A percentile compares a stretch with the other conserved stretches of the same genome.
phyloP scores from a whole-genome alignment of 2,888 invertebrate genomes.

The Zaprionus obscuricornis region DNA sequence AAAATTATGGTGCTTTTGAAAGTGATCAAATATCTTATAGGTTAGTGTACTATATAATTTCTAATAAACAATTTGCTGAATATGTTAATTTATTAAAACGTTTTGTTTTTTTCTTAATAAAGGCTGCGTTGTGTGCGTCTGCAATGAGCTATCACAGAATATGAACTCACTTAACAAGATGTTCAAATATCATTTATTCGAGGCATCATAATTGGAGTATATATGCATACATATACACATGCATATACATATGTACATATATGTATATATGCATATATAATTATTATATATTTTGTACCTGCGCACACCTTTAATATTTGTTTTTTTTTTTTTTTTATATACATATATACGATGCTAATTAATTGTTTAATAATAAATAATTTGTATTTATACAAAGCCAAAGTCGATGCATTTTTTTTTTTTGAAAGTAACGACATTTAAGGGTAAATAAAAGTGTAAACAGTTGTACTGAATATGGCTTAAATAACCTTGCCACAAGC shows the following conservation, averaged over 20 bases:
- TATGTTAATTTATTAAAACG: conserved; percentile 8
- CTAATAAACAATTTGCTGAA: neutral
- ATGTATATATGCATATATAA: too few relatives aligned
- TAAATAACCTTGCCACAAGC: conserved; percentile 31
- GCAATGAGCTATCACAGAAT: conserved; percentile 71
- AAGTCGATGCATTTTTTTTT: too few relatives aligned
- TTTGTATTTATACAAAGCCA: too few relatives aligned
- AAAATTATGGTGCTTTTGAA: conserved; percentile 78
- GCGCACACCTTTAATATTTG: conserved; percentile 10
- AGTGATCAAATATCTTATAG: conserved; percentile 80
- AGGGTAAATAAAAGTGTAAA: conserved; percentile 24
- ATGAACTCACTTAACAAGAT: conserved; percentile 71
- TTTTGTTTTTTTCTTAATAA: too few relatives aligned
- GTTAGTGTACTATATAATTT: conserved; percentile 61
- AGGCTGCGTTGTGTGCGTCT: conserved; percentile 75
- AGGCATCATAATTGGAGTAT: conserved; percentile 48
- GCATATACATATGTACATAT: neutral
- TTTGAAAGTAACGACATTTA: neutral
- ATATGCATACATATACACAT: neutral
- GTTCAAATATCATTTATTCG: conserved; percentile 68
- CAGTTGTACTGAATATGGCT: conserved; percentile 4
- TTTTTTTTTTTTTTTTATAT: neutral
- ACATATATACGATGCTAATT: conserved; percentile 30
- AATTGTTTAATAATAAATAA: conserved; percentile 32
- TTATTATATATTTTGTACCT: conserved; percentile 23